Percentiles rank a stretch among this genome's conserved stretches.
Evolutionary conservation across 2,888 invertebrate genomes (phyloP).

Genomic region (Rhamphomyia laevipes): DNA sequence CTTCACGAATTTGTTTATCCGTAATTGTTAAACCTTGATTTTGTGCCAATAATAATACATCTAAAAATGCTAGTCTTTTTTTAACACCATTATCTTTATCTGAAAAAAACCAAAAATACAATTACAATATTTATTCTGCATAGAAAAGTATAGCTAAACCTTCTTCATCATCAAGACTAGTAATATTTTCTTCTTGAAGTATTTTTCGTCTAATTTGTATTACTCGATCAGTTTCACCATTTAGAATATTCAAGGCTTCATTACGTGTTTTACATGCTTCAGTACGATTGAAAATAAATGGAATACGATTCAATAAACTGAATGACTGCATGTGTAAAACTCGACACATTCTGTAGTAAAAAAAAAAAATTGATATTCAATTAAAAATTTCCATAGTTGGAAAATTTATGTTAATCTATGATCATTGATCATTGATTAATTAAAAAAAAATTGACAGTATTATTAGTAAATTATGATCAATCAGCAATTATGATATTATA

Average conservation of each 20-base stretch:
- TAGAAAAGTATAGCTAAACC: neutral
- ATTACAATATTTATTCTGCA: too few species aligned
- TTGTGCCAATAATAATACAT: constrained; percentile 40
- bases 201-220: constrained; percentile 25
- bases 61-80: constrained; percentile 38
- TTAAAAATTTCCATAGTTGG: too few species aligned
- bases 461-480: too few species aligned
- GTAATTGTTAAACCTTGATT: constrained; percentile 35
- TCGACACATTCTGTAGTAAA: neutral
- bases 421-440: too few species aligned
- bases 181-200: constrained; percentile 20
- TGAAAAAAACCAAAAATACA: neutral
- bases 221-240: constrained; percentile 30
- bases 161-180: neutral
- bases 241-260: constrained; percentile 23
- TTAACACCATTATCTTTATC: constrained; percentile 25
- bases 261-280: constrained; percentile 18
- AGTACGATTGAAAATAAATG: constrained; percentile 20
- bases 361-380: too few species aligned
- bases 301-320: neutral
- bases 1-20: constrained; percentile 42
- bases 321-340: neutral
- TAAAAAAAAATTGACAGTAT: too few species aligned
- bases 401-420: too few species aligned
- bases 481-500: too few species aligned